Percentiles rank a stretch among this genome's conserved stretches.
Evolutionary conservation across 2,113 vertebrate species (phyloP).

Genomic region (Archocentrus centrarchus): DNA sequence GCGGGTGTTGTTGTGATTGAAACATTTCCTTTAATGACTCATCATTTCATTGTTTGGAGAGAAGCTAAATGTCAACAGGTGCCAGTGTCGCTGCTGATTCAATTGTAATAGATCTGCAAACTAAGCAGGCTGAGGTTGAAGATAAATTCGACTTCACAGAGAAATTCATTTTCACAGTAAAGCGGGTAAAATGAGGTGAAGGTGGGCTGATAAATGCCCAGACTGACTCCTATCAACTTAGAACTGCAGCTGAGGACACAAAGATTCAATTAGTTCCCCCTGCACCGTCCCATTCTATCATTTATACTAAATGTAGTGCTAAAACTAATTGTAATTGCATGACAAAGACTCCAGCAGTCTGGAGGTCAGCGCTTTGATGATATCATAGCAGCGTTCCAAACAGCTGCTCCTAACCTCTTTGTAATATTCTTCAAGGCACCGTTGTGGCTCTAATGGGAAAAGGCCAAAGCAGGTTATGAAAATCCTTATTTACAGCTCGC

Average conservation of each 20-base stretch:
- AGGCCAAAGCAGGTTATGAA: conserved; percentile 78
- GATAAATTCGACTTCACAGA: background rate
- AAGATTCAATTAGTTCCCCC: background rate
- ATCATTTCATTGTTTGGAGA: conserved; percentile 43
- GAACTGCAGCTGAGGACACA: background rate
- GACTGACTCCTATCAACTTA: background rate
- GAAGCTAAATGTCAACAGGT: conserved; percentile 42
- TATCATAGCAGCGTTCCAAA: conserved; percentile 47
- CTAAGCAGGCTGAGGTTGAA: background rate
- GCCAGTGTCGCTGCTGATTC: conserved; percentile 19
- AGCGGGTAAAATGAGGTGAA: background rate
- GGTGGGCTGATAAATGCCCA: background rate
- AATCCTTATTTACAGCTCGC: conserved; percentile 79
- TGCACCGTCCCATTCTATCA: background rate
- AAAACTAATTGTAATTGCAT: conserved; percentile 54
- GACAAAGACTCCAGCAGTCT: conserved; percentile 50
- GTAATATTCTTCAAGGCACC: conserved; percentile 74
- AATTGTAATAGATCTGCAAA: conserved; percentile 16
- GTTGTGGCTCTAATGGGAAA: conserved; percentile 76
- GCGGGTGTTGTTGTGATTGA: conserved; percentile 47
- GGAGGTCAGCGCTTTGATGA: conserved; percentile 66
- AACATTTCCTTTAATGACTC: conserved; percentile 55
- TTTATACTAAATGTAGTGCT: conserved; percentile 21
- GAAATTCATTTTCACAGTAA: background rate
- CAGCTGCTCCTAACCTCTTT: conserved; percentile 63